These are phyloP conservation scores for Xenopus laevis DNA, from an alignment of 2,113 vertebrate species.

Conservation along the genomic window DNA sequence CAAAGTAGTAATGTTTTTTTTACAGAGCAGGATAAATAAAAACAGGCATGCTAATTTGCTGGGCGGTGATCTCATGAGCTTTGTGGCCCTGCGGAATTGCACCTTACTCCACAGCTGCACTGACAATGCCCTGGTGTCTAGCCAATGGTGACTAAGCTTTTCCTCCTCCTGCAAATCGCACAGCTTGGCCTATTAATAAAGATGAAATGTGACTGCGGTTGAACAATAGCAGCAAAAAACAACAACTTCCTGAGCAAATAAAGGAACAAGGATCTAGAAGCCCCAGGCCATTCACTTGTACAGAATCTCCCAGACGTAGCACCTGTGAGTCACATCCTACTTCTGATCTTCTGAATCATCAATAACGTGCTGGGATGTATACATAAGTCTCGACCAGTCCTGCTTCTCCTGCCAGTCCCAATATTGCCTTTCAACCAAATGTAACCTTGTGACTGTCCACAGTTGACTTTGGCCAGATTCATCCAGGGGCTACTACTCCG, in stretches of 20 bases:
- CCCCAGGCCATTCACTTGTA: constrained; percentile 1
- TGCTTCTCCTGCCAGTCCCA: too few relatives aligned
- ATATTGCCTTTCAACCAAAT: too few relatives aligned
- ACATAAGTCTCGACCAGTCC: too few relatives aligned
- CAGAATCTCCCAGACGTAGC: constrained; percentile 20
- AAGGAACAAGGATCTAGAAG: constrained; percentile 18
- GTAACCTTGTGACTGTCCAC: too few relatives aligned
- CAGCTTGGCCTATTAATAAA: constrained; percentile 53
- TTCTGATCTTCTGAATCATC: constrained; percentile 14
- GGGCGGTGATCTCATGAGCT: too few relatives aligned
- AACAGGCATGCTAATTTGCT: too few relatives aligned
- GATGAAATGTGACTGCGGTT: constrained; percentile 50
- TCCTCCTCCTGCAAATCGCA: constrained; percentile 54
- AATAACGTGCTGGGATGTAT: constrained; percentile 8
- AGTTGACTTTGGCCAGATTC: too few relatives aligned
- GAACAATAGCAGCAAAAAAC: constrained; percentile 39
- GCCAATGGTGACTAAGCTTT: constrained; percentile 58
- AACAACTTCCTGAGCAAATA: constrained; percentile 46
- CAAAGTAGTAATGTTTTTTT: too few relatives aligned
- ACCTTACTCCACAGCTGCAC: constrained; percentile 48
- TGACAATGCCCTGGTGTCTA: constrained; percentile 52
- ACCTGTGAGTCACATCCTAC: constrained; percentile 31
- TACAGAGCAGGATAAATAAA: too few relatives aligned
- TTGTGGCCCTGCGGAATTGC: too few relatives aligned
- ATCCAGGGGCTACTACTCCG: too few relatives aligned